Percentiles rank a stretch among this genome's conserved stretches.
Evolutionary conservation across 2,888 invertebrate species (phyloP).

Genomic region (Eilema caniola): DNA sequence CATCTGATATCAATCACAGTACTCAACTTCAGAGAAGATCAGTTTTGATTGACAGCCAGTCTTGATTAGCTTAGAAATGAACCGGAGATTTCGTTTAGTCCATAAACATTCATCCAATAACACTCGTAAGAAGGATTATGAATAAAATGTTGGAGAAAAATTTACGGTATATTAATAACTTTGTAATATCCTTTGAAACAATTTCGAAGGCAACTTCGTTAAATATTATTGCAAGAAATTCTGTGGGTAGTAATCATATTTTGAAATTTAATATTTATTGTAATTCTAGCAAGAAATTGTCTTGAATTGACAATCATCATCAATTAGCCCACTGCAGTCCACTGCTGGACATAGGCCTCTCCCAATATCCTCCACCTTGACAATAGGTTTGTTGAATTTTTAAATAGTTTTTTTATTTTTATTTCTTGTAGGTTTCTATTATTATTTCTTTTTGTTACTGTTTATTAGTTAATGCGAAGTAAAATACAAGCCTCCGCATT

Average conservation of each 20-base stretch:
- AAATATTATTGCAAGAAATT: neutral
- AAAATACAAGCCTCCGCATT: too few species aligned
- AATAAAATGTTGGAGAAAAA: neutral
- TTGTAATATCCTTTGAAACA: neutral
- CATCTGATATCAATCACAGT: constrained; percentile 20
- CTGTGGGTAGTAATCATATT: neutral
- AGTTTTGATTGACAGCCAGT: constrained; percentile 22
- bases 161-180: neutral
- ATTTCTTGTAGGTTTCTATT: too few species aligned
- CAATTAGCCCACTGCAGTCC: too few species aligned
- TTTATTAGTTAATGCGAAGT: too few species aligned
- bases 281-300: too few species aligned
- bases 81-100: neutral
- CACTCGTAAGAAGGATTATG: neutral
- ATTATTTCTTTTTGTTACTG: too few species aligned
- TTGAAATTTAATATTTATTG: neutral
- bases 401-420: too few species aligned
- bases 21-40: constrained; percentile 15
- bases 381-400: too few species aligned
- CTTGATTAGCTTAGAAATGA: constrained; percentile 11
- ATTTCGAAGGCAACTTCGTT: constrained; percentile 3
- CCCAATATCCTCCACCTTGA: too few species aligned
- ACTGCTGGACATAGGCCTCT: too few species aligned
- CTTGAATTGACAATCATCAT: too few species aligned
- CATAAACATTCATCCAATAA: neutral